Evolutionary conservation across 2,888 invertebrate species (phyloP), one percentile per base, ranked within the genome.

Genomic region (Silvanus unidentatus): DNA sequence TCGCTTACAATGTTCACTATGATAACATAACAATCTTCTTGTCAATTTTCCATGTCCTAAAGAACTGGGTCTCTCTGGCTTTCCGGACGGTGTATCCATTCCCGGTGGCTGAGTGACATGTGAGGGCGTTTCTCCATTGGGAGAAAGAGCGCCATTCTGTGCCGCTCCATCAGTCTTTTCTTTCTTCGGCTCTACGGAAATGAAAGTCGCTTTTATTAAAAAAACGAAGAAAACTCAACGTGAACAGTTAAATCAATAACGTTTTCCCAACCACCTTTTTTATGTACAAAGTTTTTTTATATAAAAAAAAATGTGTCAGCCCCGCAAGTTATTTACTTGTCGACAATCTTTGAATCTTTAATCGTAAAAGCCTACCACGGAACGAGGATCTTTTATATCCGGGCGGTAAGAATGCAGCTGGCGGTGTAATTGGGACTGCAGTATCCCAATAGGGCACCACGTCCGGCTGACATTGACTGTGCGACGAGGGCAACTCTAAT

Each of bases 151-250:
- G 70, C 80, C 81, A 74, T 80, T 79, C 59, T 74, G 73, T 64
- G 66, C 50, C 37, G 62, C 56, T 64, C 75, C 75, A 67, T 90
- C 90, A 82, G 85, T 84, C 82, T 89, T 90, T 78, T 90, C 89
- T 82, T 89, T 90, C 81, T 88, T 88, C 82, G 88, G 87, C 83
- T 90, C 90, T 90, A 82, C 28, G 83, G 82, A 66, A 71, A 68
- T 44, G 45, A 32, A 32, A 5, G 11, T 4, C 32, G 4, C 32
- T 32, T 32, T n/a, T 32, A 5, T 22, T 22, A 37, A 6, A n/a
- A 35, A 37, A 41, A 34, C 10, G n/a, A 32, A 9, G n/a, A 12
- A 3, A 4, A 8, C 3, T 12, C 32, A 32, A n/a, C 3, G 32
- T 5, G n/a, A 32, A 32, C 3, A n/a, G n/a, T 9, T 4, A 12